These are phyloP conservation scores for Microtus richardsoni DNA, from an alignment of 2,113 vertebrate species.

Conservation along the genomic window DNA sequence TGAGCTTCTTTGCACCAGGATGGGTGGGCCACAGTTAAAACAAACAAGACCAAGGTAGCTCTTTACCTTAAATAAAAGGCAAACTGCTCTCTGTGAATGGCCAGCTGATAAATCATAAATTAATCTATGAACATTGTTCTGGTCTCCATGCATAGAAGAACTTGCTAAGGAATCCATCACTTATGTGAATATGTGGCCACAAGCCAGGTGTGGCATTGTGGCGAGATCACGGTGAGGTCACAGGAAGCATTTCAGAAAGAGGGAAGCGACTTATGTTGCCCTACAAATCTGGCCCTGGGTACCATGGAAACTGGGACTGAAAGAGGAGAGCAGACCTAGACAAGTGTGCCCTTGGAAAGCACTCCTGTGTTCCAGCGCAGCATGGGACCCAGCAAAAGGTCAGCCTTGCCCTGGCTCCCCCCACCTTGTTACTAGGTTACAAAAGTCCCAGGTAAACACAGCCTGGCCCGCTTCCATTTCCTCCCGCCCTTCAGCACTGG, in stretches of 20 bases:
- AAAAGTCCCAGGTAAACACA: conserved; percentile 38
- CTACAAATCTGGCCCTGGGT: not conserved
- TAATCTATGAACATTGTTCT: not conserved
- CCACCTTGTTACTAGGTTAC: not conserved
- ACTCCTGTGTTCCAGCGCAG: not conserved
- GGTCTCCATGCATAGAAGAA: not conserved
- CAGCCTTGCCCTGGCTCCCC: not conserved
- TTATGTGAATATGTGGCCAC: not conserved
- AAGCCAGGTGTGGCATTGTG: not conserved
- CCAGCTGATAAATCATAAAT: not conserved
- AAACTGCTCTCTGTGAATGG: not conserved
- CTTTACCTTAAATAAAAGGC: too few relatives aligned
- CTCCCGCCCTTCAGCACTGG: not conserved
- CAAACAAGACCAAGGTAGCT: not conserved
- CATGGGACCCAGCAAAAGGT: not conserved
- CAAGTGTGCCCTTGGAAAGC: conserved; percentile 2
- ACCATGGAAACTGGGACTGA: rapidly evolving
- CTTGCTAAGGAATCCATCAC: not conserved
- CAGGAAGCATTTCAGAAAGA: not conserved
- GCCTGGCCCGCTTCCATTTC: conserved; percentile 37
- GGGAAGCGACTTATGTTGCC: not conserved
- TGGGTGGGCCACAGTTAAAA: not conserved
- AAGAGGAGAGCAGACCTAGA: not conserved
- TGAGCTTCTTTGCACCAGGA: not conserved
- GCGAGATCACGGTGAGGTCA: not conserved